phyloP scores from a whole-genome alignment of 2,113 vertebrate genomes.

The Triplophysa dalaica region DNA sequence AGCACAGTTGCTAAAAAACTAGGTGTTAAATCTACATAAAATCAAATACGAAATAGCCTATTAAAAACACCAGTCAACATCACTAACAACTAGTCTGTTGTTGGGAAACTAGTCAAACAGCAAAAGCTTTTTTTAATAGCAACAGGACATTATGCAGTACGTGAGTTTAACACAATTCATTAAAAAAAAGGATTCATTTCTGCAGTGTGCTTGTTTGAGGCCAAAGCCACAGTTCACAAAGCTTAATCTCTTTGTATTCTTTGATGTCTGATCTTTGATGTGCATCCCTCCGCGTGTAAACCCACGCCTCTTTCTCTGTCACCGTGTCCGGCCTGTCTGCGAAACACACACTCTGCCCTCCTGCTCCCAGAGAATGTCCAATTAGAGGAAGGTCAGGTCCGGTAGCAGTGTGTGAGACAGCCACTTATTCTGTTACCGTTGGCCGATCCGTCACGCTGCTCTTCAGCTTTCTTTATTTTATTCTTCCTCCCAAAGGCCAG shows the following conservation, averaged over 20 bases:
- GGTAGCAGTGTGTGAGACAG: conserved; percentile 46
- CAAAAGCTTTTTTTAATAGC: no score
- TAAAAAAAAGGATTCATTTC: not conserved
- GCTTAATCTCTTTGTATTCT: not conserved
- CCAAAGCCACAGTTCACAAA: not conserved
- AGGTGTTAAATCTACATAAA: no score
- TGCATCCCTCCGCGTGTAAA: conserved; percentile 10
- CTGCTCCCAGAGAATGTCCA: conserved; percentile 52
- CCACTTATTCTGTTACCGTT: conserved; percentile 61
- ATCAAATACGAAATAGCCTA: no score
- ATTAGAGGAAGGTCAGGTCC: conserved; percentile 53
- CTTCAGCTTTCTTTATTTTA: conserved; percentile 61
- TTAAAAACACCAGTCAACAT: no score
- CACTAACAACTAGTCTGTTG: no score
- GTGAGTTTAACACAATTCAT: not conserved
- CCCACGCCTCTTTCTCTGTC: conserved; percentile 2
- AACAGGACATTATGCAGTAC: no score
- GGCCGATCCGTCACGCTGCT: conserved; percentile 57
- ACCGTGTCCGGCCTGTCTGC: not conserved
- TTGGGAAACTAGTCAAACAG: no score
- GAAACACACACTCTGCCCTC: conserved; percentile 25
- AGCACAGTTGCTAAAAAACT: no score
- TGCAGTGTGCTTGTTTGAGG: not conserved
- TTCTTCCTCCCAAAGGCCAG: conserved; percentile 64
- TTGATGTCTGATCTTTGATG: conserved; percentile 5